Conservation (phyloP, 2,113 vertebrate genomes). For the Lophius piscatorius region DNA sequence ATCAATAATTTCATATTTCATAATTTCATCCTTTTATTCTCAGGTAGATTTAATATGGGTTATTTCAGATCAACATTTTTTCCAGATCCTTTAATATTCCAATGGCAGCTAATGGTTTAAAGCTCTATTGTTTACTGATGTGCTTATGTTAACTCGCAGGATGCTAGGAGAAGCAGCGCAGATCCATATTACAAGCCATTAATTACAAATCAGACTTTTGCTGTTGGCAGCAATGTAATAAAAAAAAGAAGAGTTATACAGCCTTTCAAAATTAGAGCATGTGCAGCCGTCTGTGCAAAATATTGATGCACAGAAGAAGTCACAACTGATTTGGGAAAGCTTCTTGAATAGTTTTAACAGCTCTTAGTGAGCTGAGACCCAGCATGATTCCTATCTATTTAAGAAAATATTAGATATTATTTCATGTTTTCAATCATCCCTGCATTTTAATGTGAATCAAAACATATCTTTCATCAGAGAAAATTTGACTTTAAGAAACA, state of each 20-base stretch:
- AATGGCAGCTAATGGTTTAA: conserved; percentile 28
- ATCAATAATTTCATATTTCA: conserved; percentile 11
- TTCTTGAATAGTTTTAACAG: not conserved
- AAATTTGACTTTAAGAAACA: too few species aligned
- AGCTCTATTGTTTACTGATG: conserved; percentile 56
- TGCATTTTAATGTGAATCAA: too few species aligned
- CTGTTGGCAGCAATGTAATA: too few species aligned
- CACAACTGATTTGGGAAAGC: conserved; percentile 36
- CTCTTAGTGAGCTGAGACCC: too few species aligned
- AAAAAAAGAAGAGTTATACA: not conserved
- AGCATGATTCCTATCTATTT: too few species aligned
- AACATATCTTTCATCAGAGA: too few species aligned
- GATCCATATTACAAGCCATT: conserved; percentile 39
- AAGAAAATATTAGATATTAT: too few species aligned
- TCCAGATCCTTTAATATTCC: conserved; percentile 7
- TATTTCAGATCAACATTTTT: conserved; percentile 5
- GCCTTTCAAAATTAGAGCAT: not conserved
- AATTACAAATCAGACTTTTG: not conserved
- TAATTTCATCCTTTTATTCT: conserved; percentile 10
- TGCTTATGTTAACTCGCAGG: conserved; percentile 41
- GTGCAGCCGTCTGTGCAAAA: conserved; percentile 37
- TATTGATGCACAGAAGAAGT: conserved; percentile 48
- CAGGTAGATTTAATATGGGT: not conserved
- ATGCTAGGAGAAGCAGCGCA: conserved; percentile 13
- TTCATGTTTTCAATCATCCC: too few species aligned